Conservation (phyloP, 2,113 vertebrate species). For the Rhadina sibilatrix region DNA sequence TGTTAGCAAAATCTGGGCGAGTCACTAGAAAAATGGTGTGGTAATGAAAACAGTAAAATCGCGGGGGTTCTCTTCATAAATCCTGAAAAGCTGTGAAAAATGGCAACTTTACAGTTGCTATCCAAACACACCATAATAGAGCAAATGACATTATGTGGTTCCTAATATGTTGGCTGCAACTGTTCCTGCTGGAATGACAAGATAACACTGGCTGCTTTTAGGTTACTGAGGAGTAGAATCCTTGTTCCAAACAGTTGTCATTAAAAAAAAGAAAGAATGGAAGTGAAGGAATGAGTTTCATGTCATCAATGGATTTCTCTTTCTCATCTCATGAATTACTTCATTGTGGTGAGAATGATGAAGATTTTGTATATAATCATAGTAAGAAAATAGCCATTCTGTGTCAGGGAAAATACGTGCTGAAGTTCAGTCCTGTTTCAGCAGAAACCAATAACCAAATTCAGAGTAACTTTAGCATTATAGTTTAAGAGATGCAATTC, state of each 20-base stretch:
- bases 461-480: background rate
- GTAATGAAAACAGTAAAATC: background rate
- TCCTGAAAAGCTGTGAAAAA: background rate
- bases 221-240: background rate
- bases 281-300: background rate
- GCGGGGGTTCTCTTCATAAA: background rate
- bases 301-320: background rate
- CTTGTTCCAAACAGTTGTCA: background rate
- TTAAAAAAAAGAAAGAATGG: background rate
- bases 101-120: background rate
- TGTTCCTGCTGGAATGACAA: background rate
- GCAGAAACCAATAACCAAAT: background rate
- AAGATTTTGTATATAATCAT: background rate
- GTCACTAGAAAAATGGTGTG: background rate
- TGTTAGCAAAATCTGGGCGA: background rate
- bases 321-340: background rate
- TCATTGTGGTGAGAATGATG: background rate
- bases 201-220: background rate
- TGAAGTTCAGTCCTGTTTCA: background rate
- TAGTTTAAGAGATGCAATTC: background rate
- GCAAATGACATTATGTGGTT: background rate
- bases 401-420: rapidly evolving
- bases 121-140: background rate
- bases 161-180: background rate
- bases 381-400: background rate